phyloP scores from a whole-genome alignment of 2,888 invertebrate species.

The Theretra japonica region DNA sequence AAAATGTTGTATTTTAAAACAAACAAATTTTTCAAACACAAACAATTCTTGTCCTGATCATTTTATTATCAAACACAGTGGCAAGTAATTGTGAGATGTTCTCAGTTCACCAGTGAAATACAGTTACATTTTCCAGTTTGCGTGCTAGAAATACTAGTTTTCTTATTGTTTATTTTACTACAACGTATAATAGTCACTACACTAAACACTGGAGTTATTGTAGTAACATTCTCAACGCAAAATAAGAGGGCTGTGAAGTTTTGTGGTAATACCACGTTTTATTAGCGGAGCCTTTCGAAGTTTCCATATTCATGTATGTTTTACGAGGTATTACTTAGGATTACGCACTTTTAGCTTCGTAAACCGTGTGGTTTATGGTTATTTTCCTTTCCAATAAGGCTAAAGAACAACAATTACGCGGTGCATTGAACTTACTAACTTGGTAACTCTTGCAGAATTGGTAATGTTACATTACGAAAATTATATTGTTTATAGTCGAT shows the following conservation, averaged over 20 bases:
- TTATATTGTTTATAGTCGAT: no score
- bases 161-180: no score
- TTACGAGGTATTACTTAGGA: slow-evolving; percentile 36
- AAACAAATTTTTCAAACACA: no score
- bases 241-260: not conserved
- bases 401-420: slow-evolving; percentile 23
- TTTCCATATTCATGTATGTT: slow-evolving; percentile 47
- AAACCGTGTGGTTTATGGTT: slow-evolving; percentile 45
- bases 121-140: no score
- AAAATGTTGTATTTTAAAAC: no score
- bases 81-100: no score
- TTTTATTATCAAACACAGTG: no score
- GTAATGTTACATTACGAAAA: not conserved
- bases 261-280: slow-evolving; percentile 9
- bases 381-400: slow-evolving; percentile 44
- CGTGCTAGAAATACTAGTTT: no score
- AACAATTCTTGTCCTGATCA: no score
- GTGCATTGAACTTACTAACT: slow-evolving; percentile 21
- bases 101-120: no score
- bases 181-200: not conserved
- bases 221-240: not conserved
- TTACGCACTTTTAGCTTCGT: slow-evolving; percentile 35
- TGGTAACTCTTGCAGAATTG: not conserved
- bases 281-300: slow-evolving; percentile 30
- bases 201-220: not conserved